Evolutionary conservation across 2,797 vertebrate species (phyloP), one percentile per base, ranked within the genome.

Genomic region (Tachyglossus aculeatus): DNA sequence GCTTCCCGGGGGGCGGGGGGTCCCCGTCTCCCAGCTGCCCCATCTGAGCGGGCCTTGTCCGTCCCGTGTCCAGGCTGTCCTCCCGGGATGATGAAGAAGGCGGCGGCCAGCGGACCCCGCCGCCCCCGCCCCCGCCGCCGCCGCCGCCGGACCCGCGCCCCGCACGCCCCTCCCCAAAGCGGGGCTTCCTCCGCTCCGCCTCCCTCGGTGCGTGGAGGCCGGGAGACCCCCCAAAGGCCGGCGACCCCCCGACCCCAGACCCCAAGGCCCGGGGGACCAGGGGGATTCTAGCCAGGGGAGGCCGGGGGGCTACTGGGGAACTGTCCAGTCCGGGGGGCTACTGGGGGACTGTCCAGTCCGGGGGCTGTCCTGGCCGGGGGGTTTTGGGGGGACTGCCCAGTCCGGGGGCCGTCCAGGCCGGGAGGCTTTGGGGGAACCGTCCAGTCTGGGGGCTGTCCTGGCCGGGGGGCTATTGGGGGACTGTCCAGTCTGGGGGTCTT

Each of bases 121-220:
- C 95, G 78, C 95, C 95, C 82, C 82, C 92, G 88, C 80, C 81
- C 76, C 81, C 90, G 91, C 79, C 91, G 77, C 94, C 94, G n/a
- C 95, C 95, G 78, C 95, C 95, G 83, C 82, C 92, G 88, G 81
- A 82, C 76, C 81, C 90, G 91, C 79, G 91, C 77, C 94, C 94
- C 78, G 78, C 36, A 34, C 91, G 91, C 88, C 95, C 93, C 52
- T 98, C 96, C 84, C 95, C 96, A 0, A 95, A 94, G 86, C 95
- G 93, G 88, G 95, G 96, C 34, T 97, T 99, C 88, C 93, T 99
- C 78, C 96, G 95, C 83, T 96, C 97, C 19, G 95, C 96, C 82
- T 95, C 96, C 33, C 89, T 98, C 81, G 95, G 96, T 98, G 88
- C 93, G 27, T 19, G 9, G 27, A 36, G 8, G 3, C n/a, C 25